Conservation (phyloP, 2,113 vertebrate genomes). For the Tympanuchus pallidicinctus region DNA sequence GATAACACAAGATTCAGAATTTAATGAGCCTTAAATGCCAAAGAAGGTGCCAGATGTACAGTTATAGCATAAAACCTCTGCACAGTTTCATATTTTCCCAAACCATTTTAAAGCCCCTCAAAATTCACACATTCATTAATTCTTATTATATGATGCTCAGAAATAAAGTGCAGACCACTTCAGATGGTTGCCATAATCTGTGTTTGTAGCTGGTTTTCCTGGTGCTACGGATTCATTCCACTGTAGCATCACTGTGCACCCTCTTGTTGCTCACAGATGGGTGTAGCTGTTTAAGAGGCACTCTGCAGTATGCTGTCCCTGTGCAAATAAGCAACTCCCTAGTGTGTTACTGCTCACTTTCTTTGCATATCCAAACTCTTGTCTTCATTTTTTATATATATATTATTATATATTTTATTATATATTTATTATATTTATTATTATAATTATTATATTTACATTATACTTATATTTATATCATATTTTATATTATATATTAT, state of each 20-base stretch:
- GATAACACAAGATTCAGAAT: constrained; percentile 76
- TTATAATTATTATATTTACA: too few relatives aligned
- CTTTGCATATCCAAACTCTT: neutral
- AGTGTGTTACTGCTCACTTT: fast-evolving
- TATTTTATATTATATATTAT: too few relatives aligned
- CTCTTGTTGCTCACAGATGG: neutral
- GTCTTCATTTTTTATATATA: neutral
- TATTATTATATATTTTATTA: too few relatives aligned
- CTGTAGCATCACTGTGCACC: neutral
- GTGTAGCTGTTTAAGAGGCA: neutral
- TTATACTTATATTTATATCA: too few relatives aligned
- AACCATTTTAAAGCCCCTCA: constrained; percentile 36
- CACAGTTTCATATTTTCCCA: constrained; percentile 31
- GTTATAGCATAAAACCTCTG: constrained; percentile 31
- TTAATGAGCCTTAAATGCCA: constrained; percentile 84
- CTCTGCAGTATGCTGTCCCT: neutral
- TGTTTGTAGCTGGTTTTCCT: neutral
- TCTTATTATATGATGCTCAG: neutral
- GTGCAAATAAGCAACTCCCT: neutral
- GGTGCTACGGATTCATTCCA: neutral
- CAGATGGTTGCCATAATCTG: neutral
- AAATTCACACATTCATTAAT: constrained; percentile 14
- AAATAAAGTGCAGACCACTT: neutral
- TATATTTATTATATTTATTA: too few relatives aligned
- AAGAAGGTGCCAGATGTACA: constrained; percentile 56